Evolutionary conservation across 2,888 invertebrate genomes (phyloP).

Genomic region (Chloroclysta siterata): DNA sequence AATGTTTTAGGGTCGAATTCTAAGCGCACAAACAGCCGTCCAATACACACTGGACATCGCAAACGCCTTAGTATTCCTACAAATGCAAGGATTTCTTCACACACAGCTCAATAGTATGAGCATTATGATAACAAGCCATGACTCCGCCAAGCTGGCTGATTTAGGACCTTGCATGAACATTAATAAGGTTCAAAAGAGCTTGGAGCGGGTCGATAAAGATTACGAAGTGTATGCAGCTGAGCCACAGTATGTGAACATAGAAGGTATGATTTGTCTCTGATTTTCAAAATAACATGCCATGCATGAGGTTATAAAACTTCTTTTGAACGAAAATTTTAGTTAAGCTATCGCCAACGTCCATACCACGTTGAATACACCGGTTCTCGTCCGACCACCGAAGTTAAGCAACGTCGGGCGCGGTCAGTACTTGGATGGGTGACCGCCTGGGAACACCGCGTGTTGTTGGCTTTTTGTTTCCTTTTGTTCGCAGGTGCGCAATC

Average conservation of each 20-base stretch:
- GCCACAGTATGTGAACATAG: conserved; percentile 77
- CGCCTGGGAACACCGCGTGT: conserved; percentile 66
- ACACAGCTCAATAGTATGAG: conserved; percentile 72
- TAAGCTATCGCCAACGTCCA: conserved; percentile 56
- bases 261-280: conserved; percentile 52
- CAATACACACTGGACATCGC: conserved; percentile 75
- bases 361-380: conserved; percentile 69
- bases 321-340: no score
- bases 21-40: conserved; percentile 72
- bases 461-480: conserved; percentile 40
- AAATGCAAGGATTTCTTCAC: conserved; percentile 79
- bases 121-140: conserved; percentile 72
- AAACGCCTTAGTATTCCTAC: conserved; percentile 75
- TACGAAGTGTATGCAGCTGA: conserved; percentile 68
- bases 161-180: conserved; percentile 66
- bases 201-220: conserved; percentile 42
- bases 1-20: conserved; percentile 64
- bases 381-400: conserved; percentile 79
- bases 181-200: conserved; percentile 38
- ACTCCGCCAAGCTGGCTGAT: conserved; percentile 76
- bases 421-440: conserved; percentile 82
- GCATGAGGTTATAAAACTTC: no score
- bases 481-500: no score
- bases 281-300: neutral
- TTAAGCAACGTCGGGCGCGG: conserved; percentile 79